phyloP scores from a whole-genome alignment of 2,888 invertebrate genomes.

The Gortyna flavago region DNA sequence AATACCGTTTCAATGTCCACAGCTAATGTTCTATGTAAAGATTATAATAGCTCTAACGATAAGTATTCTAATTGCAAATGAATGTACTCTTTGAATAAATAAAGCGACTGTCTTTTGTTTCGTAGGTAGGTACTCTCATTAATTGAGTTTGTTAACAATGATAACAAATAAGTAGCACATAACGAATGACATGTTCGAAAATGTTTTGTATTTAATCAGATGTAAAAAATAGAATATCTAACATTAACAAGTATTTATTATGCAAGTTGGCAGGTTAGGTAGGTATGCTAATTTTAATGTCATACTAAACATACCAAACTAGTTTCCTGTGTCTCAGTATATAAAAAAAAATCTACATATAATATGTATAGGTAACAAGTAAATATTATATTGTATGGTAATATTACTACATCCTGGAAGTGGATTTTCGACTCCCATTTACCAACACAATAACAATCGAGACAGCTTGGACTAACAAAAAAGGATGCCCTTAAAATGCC shows the following conservation, averaged over 20 bases:
- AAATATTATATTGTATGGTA: constrained; percentile 28
- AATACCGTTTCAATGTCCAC: neutral
- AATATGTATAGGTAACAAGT: neutral
- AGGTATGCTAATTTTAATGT: constrained; percentile 21
- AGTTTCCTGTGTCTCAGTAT: constrained; percentile 7
- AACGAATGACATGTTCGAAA: neutral
- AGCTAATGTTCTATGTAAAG: neutral
- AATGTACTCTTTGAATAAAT: neutral
- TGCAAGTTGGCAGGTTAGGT: neutral
- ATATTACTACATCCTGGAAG: constrained; percentile 1
- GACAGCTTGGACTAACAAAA: neutral
- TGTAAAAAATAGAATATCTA: neutral
- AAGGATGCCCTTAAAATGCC: neutral
- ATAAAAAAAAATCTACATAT: neutral
- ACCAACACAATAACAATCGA: neutral
- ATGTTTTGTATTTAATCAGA: constrained; percentile 14
- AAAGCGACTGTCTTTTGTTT: constrained; percentile 12
- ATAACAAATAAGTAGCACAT: neutral
- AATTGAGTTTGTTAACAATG: constrained; percentile 19
- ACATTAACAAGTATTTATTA: neutral
- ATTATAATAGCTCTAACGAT: neutral
- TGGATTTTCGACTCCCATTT: constrained; percentile 1
- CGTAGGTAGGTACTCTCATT: neutral
- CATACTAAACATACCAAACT: constrained; percentile 21
- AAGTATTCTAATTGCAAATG: neutral